Conservation (phyloP, 2,113 vertebrate species). For the Dissostichus mawsoni region DNA sequence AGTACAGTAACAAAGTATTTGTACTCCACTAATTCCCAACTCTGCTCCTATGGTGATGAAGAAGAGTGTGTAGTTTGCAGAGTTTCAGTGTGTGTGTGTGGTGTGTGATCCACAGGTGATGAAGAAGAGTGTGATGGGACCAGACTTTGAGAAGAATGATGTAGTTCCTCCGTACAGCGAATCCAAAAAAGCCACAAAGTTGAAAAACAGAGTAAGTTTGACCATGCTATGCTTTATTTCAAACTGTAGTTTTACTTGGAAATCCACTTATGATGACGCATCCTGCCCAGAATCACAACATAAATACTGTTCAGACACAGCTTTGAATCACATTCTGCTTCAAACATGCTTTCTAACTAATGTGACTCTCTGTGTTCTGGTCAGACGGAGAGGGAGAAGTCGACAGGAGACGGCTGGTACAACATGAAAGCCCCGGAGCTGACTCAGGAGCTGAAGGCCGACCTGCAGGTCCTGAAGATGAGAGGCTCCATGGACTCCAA, state of each 20-base stretch:
- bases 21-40: no score
- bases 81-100: slow-evolving; percentile 17
- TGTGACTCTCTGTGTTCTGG: neutral
- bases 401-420: slow-evolving; percentile 93
- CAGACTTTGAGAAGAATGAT: slow-evolving; percentile 94
- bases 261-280: neutral
- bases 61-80: neutral
- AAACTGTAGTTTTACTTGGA: neutral
- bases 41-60: no score
- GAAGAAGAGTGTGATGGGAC: slow-evolving; percentile 91
- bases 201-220: slow-evolving; percentile 88
- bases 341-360: neutral
- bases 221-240: neutral
- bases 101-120: slow-evolving; percentile 85
- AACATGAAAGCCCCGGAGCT: slow-evolving; percentile 97
- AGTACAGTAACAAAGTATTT: no score
- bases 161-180: slow-evolving; percentile 89
- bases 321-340: neutral
- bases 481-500: slow-evolving; percentile 93
- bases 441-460: slow-evolving; percentile 91
- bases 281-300: neutral
- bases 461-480: slow-evolving; percentile 93
- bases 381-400: slow-evolving; percentile 90
- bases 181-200: slow-evolving; percentile 87
- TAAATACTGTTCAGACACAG: neutral